Evolutionary conservation across 1,140 invertebrate genomes (phyloP).

Genomic region (Drosophila tropicalis): DNA sequence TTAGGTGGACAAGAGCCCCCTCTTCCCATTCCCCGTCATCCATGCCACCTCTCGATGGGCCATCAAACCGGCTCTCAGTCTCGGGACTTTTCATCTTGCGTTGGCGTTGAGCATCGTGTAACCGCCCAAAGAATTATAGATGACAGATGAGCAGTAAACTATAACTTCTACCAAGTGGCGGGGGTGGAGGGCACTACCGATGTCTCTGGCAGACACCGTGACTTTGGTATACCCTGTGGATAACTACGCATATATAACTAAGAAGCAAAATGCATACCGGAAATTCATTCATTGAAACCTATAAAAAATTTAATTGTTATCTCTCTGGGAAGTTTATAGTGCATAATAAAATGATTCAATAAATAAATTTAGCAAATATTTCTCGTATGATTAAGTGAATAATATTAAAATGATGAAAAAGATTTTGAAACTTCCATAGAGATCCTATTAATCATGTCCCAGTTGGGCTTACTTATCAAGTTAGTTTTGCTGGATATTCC

Average conservation of each 20-base stretch:
- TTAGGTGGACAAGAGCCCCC: conserved; percentile 13
- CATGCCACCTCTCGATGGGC: conserved; percentile 1
- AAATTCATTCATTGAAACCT: no score
- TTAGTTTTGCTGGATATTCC: conserved; percentile 15
- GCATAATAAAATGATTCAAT: no score
- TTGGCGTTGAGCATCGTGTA: conserved; percentile 30
- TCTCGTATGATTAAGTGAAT: no score
- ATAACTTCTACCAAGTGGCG: not conserved
- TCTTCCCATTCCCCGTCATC: no score
- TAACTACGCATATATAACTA: not conserved
- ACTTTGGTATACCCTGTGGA: conserved; percentile 9
- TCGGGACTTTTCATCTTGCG: conserved; percentile 51
- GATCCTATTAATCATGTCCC: no score
- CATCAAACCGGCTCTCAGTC: conserved; percentile 41
- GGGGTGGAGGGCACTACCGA: not conserved
- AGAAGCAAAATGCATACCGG: no score
- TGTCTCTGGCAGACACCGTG: conserved; percentile 14
- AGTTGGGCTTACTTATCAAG: no score
- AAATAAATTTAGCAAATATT: no score
- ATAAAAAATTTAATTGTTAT: no score
- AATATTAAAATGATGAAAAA: no score
- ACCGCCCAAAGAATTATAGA: conserved; percentile 48
- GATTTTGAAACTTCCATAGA: no score
- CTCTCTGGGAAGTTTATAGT: no score
- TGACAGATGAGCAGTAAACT: conserved; percentile 34